phyloP scores from a whole-genome alignment of 2,888 invertebrate genomes.

The Agrochola lota region DNA sequence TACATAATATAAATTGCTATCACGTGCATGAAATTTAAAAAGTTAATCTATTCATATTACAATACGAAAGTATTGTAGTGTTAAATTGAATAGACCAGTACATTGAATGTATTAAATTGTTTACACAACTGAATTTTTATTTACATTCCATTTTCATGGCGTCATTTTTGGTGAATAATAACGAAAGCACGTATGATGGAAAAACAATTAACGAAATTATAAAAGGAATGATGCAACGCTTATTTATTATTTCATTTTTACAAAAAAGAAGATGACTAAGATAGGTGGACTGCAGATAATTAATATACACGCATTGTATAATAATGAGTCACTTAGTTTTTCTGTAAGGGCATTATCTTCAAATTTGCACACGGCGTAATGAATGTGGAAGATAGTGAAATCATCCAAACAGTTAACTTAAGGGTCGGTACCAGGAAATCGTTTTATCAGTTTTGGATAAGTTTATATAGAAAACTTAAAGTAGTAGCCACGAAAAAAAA shows the following conservation, averaged over 20 bases:
- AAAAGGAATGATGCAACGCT: conserved; percentile 7
- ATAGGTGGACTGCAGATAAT: no score
- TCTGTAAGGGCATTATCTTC: no score
- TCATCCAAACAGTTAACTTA: no score
- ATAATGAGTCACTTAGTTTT: no score
- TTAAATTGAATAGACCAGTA: conserved; percentile 5
- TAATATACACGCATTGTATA: no score
- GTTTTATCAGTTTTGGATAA: no score
- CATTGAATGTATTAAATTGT: neutral
- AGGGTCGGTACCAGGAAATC: no score
- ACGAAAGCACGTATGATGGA: conserved; percentile 1
- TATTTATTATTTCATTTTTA: neutral
- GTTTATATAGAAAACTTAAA: no score
- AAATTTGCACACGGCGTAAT: no score
- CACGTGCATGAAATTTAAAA: neutral
- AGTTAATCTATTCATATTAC: neutral
- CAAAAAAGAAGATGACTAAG: neutral
- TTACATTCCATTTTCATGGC: conserved; percentile 6
- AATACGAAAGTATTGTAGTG: neutral
- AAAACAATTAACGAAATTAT: conserved; percentile 7
- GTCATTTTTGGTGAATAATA: neutral
- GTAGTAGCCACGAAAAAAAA: no score
- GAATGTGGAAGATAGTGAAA: no score
- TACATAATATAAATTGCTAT: neutral
- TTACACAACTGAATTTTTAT: conserved; percentile 21